A percentile compares a stretch with the other conserved stretches of the same genome.
Evolutionary conservation across 2,797 vertebrate genomes (phyloP).

Genomic region (Micropoecilia bifurca): DNA sequence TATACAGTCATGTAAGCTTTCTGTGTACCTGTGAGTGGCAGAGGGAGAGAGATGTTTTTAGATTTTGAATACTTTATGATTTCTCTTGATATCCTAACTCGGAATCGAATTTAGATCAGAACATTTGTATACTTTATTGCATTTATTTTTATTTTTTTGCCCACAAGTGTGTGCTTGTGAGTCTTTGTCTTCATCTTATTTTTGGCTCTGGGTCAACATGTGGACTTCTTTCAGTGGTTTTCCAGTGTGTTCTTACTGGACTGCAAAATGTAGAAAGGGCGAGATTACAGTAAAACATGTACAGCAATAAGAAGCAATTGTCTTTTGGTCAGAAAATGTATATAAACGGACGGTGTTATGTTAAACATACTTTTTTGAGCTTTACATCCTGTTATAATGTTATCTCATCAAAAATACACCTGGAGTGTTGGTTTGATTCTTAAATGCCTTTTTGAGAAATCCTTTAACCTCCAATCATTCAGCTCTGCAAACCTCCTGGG

Average conservation of each 20-base stretch:
- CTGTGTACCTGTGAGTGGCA: slow-evolving; percentile 35
- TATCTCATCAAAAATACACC: no score
- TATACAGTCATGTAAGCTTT: slow-evolving; percentile 67
- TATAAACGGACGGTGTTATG: no score
- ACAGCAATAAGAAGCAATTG: neutral
- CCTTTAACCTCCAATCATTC: no score
- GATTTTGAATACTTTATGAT: slow-evolving; percentile 69
- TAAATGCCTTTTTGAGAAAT: no score
- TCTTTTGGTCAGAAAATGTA: neutral
- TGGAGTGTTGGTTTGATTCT: no score
- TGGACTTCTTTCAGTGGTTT: slow-evolving; percentile 53
- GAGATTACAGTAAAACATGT: neutral
- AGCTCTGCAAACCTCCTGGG: no score
- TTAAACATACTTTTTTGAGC: no score
- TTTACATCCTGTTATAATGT: no score
- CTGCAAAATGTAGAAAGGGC: neutral
- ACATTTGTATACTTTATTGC: slow-evolving; percentile 1
- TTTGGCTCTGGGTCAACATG: slow-evolving; percentile 36
- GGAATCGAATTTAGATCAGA: slow-evolving; percentile 55
- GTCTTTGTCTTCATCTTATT: slow-evolving; percentile 50
- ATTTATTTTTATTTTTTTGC: neutral
- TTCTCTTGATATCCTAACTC: slow-evolving; percentile 51
- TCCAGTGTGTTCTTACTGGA: slow-evolving; percentile 38
- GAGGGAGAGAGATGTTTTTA: slow-evolving; percentile 41
- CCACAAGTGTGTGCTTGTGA: neutral